phyloP scores from a whole-genome alignment of 1,140 invertebrate species.

The Anastrepha obliqua region DNA sequence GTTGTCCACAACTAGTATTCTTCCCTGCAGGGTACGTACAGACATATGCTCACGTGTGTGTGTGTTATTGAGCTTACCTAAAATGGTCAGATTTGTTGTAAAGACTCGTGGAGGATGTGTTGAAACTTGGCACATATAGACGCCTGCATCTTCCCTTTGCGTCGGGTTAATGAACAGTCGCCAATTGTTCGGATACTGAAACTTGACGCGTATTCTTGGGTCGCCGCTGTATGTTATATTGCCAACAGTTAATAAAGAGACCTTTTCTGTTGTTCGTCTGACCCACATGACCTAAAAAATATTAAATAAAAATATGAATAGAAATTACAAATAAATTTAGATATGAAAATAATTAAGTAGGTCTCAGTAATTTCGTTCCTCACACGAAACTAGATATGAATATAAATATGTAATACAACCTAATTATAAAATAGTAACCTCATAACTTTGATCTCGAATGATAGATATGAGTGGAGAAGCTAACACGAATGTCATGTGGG shows the following conservation, averaged over 20 bases:
- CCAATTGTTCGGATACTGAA: constrained; percentile 91
- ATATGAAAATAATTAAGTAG: no score
- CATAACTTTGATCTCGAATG: no score
- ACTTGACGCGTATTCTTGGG: constrained; percentile 81
- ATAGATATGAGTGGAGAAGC: no score
- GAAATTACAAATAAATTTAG: no score
- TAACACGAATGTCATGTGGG: no score
- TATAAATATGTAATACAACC: no score
- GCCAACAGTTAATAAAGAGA: constrained; percentile 86
- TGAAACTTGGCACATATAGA: constrained; percentile 90
- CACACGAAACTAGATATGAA: no score
- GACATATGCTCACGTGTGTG: no score
- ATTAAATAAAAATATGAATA: background rate
- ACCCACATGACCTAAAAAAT: constrained; percentile 85
- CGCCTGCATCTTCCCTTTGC: constrained; percentile 82
- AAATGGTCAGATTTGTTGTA: constrained; percentile 79
- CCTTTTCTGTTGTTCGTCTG: constrained; percentile 81
- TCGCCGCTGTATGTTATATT: constrained; percentile 83
- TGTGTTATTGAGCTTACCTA: constrained; percentile 74
- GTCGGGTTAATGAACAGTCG: constrained; percentile 85
- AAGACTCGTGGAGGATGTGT: constrained; percentile 86
- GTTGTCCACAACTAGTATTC: no score
- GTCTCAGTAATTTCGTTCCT: no score
- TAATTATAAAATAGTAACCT: no score
- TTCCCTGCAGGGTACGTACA: no score